A percentile compares a stretch with the other conserved stretches of the same genome.
Conservation (phyloP, 2,888 invertebrate genomes). For the Hipparchia semele region DNA sequence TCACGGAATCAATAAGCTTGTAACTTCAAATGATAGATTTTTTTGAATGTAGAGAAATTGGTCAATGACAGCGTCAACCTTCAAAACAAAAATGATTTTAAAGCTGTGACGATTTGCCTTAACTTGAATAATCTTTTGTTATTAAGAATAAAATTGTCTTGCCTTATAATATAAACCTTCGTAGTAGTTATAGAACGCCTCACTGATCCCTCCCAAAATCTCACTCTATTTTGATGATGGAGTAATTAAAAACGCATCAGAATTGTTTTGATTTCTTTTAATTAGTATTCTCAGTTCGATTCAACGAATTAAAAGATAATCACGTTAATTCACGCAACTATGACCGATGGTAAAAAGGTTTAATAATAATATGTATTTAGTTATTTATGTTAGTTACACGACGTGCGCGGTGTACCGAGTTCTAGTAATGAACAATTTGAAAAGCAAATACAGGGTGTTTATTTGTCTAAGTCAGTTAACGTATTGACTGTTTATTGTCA, state of each 20-base stretch:
- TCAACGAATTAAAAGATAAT: slow-evolving; percentile 39
- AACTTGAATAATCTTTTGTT: too few species aligned
- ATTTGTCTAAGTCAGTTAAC: not conserved
- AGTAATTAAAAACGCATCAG: slow-evolving; percentile 68
- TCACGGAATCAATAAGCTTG: too few species aligned
- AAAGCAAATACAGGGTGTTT: slow-evolving; percentile 18
- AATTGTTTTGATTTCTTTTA: slow-evolving; percentile 25
- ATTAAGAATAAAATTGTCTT: too few species aligned
- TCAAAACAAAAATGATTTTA: too few species aligned
- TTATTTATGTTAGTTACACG: not conserved
- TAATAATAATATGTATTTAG: not conserved
- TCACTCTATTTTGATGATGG: slow-evolving; percentile 11
- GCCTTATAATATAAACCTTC: too few species aligned
- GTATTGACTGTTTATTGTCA: too few species aligned
- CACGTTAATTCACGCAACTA: slow-evolving; percentile 9
- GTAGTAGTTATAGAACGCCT: not conserved
- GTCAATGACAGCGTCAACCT: not conserved
- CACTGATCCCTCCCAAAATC: not conserved
- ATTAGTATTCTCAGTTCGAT: slow-evolving; percentile 28
- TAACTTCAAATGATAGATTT: not conserved
- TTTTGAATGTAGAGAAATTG: not conserved
- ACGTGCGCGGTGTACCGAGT: not conserved
- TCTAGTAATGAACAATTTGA: slow-evolving; percentile 19
- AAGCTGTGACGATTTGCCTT: too few species aligned
- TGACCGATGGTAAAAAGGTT: not conserved